A percentile compares a stretch with the other conserved stretches of the same genome.
Evolutionary conservation across 2,888 invertebrate genomes (phyloP).

Genomic region (Drepanosiphum platanoidis): DNA sequence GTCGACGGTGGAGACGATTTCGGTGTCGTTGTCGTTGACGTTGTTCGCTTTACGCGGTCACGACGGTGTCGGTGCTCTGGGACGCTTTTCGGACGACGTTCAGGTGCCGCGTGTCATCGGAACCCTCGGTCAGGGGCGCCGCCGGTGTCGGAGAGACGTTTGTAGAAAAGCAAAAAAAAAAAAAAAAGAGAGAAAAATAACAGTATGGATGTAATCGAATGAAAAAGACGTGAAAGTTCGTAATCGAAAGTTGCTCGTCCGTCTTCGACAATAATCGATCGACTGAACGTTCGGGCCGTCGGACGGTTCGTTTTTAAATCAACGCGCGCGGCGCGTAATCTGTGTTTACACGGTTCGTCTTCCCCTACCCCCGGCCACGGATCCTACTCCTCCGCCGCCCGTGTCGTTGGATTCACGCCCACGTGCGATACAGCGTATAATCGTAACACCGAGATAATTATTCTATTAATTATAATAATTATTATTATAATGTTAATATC

Average conservation of each 20-base stretch:
- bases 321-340: background rate
- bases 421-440: no score
- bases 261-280: background rate
- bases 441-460: no score
- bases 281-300: background rate
- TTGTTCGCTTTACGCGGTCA: background rate
- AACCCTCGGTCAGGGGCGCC: no score
- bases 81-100: background rate
- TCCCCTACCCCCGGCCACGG: background rate
- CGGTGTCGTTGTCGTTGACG: background rate
- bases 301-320: conserved; percentile 13
- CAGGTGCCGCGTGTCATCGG: background rate
- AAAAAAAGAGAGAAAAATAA: no score
- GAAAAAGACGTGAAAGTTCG: background rate
- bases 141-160: no score
- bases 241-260: background rate
- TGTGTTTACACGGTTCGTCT: conserved; percentile 19
- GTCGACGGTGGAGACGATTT: background rate
- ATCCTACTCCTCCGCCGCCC: background rate
- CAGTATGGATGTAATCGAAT: background rate
- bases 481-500: no score
- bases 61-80: background rate
- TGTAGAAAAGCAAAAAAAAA: no score
- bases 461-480: no score
- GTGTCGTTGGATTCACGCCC: background rate